phyloP scores from a whole-genome alignment of 1,140 invertebrate species.

The Trissolcus basalis region DNA sequence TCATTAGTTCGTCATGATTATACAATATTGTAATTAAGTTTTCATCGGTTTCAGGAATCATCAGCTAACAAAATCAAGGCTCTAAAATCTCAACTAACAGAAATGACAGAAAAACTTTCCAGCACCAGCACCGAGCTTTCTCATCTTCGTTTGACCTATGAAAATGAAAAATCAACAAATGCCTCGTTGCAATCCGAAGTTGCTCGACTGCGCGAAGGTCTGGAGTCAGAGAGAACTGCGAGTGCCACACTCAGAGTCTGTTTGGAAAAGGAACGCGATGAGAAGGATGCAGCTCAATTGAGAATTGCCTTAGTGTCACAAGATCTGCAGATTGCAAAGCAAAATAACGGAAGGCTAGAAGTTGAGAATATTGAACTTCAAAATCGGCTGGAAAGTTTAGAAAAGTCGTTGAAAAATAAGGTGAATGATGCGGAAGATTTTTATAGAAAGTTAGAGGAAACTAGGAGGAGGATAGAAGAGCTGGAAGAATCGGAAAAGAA shows the following conservation, averaged over 20 bases:
- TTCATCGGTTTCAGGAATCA: constrained; percentile 62
- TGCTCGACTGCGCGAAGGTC: constrained; percentile 60
- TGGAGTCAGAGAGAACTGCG: constrained; percentile 65
- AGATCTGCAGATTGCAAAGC: constrained; percentile 84
- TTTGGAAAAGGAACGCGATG: constrained; percentile 78
- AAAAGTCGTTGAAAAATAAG: constrained; percentile 64
- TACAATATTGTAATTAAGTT: not conserved
- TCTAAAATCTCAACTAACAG: constrained; percentile 72
- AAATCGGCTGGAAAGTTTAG: constrained; percentile 67
- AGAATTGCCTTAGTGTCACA: constrained; percentile 90
- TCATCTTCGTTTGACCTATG: constrained; percentile 62
- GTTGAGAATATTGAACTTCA: constrained; percentile 75
- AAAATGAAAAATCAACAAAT: constrained; percentile 66
- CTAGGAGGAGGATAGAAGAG: constrained; percentile 73
- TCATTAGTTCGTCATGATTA: no score
- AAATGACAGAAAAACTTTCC: constrained; percentile 54
- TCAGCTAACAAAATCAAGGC: constrained; percentile 73
- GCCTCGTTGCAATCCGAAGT: constrained; percentile 67
- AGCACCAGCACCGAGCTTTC: constrained; percentile 62
- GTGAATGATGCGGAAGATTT: constrained; percentile 77
- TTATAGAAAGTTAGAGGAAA: constrained; percentile 72
- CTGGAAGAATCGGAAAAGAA: constrained; percentile 73
- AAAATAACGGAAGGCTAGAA: constrained; percentile 81
- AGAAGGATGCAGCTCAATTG: constrained; percentile 86
- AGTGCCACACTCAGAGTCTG: constrained; percentile 64